Percentiles rank a stretch among this genome's conserved stretches.
Conservation (phyloP, 2,888 invertebrate species). For the Andricus quercusramuli region DNA sequence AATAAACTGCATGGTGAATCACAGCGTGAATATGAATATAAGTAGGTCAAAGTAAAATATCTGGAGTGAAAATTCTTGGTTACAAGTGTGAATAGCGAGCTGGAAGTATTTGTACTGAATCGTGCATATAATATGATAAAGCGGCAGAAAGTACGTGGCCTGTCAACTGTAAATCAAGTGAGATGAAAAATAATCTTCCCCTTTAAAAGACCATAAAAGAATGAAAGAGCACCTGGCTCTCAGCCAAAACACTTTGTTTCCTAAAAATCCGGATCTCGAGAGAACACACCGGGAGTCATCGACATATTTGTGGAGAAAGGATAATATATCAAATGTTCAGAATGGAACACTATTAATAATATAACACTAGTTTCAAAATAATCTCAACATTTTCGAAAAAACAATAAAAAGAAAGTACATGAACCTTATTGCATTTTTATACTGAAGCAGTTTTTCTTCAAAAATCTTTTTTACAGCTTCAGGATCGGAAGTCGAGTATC, state of each 20-base stretch:
- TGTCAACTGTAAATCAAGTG: constrained; percentile 35
- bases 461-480: neutral
- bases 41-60: constrained; percentile 38
- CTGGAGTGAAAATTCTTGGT: constrained; percentile 37
- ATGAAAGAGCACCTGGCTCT: constrained; percentile 31
- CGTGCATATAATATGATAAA: constrained; percentile 36
- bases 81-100: constrained; percentile 34
- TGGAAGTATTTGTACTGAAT: constrained; percentile 36
- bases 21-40: constrained; percentile 16
- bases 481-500: neutral
- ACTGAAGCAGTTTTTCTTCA: neutral
- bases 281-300: constrained; percentile 17
- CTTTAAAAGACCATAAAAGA: constrained; percentile 35
- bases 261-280: constrained; percentile 19
- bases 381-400: neutral
- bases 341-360: neutral
- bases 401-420: neutral
- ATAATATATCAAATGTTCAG: neutral
- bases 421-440: neutral
- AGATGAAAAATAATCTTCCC: constrained; percentile 33
- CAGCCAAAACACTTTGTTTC: constrained; percentile 30
- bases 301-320: constrained; percentile 12
- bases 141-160: constrained; percentile 31
- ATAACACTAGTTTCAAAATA: neutral
- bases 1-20: constrained; percentile 7